Conservation (phyloP, 2,797 vertebrate genomes). For the Chrysolophus pictus region DNA sequence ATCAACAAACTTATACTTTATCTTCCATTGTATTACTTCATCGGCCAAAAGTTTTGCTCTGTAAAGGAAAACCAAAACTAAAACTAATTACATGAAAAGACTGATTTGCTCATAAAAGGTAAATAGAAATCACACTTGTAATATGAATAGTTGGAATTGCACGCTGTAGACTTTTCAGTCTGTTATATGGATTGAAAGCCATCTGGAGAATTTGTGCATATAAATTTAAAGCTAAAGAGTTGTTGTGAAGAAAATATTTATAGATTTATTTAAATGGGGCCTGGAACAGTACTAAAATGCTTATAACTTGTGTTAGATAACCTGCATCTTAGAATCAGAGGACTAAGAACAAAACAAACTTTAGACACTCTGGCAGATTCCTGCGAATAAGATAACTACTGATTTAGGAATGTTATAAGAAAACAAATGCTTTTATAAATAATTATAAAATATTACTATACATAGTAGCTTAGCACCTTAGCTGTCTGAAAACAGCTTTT, state of each 20-base stretch:
- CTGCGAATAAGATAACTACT: background rate
- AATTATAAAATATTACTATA: background rate
- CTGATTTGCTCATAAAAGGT: background rate
- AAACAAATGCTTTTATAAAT: background rate
- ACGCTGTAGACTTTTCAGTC: background rate
- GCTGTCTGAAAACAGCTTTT: background rate
- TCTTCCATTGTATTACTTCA: background rate
- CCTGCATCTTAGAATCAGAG: background rate
- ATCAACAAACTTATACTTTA: background rate
- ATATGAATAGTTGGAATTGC: background rate
- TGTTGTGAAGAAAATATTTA: background rate
- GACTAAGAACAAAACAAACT: background rate
- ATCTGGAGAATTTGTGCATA: background rate
- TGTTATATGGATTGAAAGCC: background rate
- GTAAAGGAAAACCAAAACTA: background rate
- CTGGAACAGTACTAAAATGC: background rate
- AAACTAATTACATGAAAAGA: background rate
- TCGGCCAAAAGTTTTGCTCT: background rate
- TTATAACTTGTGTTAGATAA: background rate
- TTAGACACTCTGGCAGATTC: background rate
- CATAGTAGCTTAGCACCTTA: background rate
- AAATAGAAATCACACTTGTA: background rate
- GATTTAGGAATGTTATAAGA: background rate
- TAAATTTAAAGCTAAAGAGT: background rate
- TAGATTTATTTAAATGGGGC: background rate